Evolutionary conservation across 2,888 invertebrate species (phyloP).

Genomic region (Horisme vitalbata): DNA sequence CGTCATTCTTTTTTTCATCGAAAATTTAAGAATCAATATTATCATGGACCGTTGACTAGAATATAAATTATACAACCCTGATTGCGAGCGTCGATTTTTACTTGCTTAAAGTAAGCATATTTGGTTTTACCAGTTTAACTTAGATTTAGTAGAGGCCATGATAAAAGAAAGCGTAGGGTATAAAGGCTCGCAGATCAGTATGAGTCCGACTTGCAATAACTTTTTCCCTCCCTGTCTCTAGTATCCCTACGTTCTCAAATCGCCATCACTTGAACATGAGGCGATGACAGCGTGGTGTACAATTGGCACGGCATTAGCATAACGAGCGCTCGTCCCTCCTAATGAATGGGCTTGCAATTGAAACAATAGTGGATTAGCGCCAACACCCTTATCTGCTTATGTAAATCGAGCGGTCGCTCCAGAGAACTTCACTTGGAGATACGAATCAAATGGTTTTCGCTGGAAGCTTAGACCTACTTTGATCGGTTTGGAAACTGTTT

Average conservation of each 20-base stretch:
- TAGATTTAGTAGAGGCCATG: too few species aligned
- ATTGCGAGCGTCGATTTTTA: too few species aligned
- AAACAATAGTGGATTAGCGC: conserved; percentile 71
- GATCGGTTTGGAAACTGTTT: conserved; percentile 7
- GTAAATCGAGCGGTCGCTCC: conserved; percentile 42
- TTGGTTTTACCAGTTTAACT: too few species aligned
- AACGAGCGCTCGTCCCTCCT: conserved; percentile 58
- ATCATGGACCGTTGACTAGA: too few species aligned
- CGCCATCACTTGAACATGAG: conserved; percentile 27
- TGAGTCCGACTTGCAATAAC: too few species aligned
- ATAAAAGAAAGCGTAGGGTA: too few species aligned
- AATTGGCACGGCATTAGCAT: conserved; percentile 65
- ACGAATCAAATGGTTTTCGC: conserved; percentile 27
- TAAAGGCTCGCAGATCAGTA: too few species aligned
- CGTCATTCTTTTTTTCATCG: too few species aligned
- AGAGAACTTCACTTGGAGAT: conserved; percentile 18
- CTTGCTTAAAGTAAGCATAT: too few species aligned
- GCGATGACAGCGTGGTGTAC: conserved; percentile 40
- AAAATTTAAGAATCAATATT: too few species aligned
- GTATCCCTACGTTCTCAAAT: conserved; percentile 2
- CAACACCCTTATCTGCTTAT: conserved; percentile 64
- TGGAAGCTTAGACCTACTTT: conserved; percentile 14
- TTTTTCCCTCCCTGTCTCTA: too few species aligned
- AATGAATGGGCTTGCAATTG: conserved; percentile 75
- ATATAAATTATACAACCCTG: too few species aligned